Evolutionary conservation across 2,888 invertebrate genomes (phyloP).

Genomic region (Stratiomys singularior): DNA sequence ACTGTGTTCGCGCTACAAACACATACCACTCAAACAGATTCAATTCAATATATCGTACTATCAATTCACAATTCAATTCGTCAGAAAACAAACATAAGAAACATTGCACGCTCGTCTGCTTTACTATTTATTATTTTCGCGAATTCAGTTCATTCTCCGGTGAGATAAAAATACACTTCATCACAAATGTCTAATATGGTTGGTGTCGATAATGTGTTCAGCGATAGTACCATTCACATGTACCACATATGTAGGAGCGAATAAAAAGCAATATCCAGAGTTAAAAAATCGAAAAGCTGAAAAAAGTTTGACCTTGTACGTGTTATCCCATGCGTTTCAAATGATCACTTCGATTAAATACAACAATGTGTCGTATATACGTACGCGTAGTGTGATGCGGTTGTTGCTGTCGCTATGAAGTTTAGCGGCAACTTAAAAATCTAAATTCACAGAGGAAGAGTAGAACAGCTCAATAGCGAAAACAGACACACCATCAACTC

Average conservation of each 20-base stretch:
- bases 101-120: neutral
- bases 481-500: constrained; percentile 22
- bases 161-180: constrained; percentile 38
- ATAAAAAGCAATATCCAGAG: constrained; percentile 21
- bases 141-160: constrained; percentile 22
- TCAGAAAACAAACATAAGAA: constrained; percentile 6
- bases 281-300: constrained; percentile 48
- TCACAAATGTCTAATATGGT: constrained; percentile 15
- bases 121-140: constrained; percentile 5
- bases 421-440: constrained; percentile 35
- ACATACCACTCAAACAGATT: constrained; percentile 7
- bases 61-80: constrained; percentile 17
- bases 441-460: constrained; percentile 9
- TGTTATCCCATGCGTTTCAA: constrained; percentile 60
- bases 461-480: neutral
- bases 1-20: constrained; percentile 19
- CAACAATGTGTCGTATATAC: constrained; percentile 36
- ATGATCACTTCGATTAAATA: constrained; percentile 50
- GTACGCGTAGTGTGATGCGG: neutral
- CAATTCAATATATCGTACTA: neutral
- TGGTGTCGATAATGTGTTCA: constrained; percentile 18
- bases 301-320: constrained; percentile 64
- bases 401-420: constrained; percentile 5
- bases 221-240: constrained; percentile 37
- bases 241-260: constrained; percentile 26